These are phyloP conservation scores for Elachura formosa DNA, from an alignment of 2,113 vertebrate species.

Conservation along the genomic window DNA sequence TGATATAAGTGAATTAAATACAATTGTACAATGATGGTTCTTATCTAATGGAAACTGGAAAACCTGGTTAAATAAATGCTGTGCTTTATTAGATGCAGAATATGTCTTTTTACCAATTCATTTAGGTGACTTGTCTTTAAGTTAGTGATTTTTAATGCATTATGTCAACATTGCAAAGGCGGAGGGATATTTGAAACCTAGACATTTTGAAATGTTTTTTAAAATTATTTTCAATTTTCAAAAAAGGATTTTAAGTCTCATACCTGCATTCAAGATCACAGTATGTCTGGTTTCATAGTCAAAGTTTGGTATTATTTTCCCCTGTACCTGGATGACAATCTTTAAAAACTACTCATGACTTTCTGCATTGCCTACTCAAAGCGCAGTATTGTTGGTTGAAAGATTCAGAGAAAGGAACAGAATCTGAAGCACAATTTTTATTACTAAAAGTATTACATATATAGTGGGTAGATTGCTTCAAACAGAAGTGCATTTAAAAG, in stretches of 20 bases:
- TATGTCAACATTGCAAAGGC: background rate
- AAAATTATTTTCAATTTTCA: background rate
- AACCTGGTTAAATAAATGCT: background rate
- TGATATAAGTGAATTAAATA: background rate
- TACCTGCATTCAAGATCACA: background rate
- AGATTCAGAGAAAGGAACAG: background rate
- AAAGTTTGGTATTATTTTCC: background rate
- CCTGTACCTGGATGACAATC: background rate
- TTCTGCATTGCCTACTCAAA: background rate
- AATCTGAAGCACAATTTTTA: background rate
- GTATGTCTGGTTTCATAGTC: background rate
- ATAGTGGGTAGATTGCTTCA: background rate
- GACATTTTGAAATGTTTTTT: background rate
- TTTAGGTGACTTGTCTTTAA: background rate
- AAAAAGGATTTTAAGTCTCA: background rate
- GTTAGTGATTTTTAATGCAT: conserved; percentile 7
- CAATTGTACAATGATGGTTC: background rate
- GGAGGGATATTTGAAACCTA: background rate
- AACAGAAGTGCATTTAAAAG: background rate
- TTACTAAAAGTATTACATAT: background rate
- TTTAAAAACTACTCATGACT: background rate
- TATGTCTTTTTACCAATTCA: background rate
- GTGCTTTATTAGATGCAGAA: background rate
- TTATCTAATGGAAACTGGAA: background rate
- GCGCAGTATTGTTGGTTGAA: background rate